phyloP scores from a whole-genome alignment of 2,888 invertebrate genomes.

The Oligia strigilis region DNA sequence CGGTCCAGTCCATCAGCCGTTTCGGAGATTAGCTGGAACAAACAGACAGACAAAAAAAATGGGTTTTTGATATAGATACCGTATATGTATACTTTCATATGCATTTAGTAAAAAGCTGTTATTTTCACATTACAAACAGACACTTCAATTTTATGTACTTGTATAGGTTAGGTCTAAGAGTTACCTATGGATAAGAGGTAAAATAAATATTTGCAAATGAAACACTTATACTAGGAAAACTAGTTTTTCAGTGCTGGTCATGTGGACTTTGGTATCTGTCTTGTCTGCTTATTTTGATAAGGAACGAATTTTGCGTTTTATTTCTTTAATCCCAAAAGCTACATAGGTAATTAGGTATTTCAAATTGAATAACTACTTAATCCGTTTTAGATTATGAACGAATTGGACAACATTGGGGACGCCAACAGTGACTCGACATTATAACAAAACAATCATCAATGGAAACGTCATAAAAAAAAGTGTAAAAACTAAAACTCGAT shows the following conservation, averaged over 20 bases:
- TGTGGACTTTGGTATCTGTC: background rate
- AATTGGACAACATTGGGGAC: background rate
- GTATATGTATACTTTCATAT: too few species aligned
- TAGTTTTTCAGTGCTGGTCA: background rate
- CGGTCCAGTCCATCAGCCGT: too few species aligned
- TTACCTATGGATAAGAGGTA: too few species aligned
- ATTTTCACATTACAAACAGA: too few species aligned
- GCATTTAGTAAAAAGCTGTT: too few species aligned
- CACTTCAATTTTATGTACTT: too few species aligned
- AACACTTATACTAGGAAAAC: background rate
- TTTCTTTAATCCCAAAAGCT: background rate
- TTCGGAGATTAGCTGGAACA: too few species aligned
- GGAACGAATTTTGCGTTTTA: background rate
- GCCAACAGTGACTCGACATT: background rate
- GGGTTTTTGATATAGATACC: too few species aligned
- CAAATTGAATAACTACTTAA: background rate
- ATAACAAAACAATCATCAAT: background rate
- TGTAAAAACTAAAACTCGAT: too few species aligned
- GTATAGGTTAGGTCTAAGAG: too few species aligned
- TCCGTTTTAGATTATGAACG: background rate
- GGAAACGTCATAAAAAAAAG: background rate
- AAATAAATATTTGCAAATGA: background rate
- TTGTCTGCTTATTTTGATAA: background rate
- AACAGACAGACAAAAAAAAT: too few species aligned
- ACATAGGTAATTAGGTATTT: background rate